phyloP scores from a whole-genome alignment of 2,113 vertebrate species.

The Anolis sagrei region DNA sequence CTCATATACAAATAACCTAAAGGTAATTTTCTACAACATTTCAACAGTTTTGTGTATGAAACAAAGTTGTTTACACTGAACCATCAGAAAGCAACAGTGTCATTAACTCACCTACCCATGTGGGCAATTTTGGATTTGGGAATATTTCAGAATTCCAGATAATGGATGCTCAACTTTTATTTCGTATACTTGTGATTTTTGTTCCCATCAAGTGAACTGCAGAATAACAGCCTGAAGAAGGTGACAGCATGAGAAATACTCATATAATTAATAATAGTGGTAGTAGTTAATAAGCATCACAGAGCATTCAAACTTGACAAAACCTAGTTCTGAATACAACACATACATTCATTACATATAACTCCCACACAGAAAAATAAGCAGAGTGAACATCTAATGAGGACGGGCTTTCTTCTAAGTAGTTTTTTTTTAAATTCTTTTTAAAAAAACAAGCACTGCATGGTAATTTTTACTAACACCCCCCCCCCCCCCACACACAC shows the following conservation, averaged over 20 bases:
- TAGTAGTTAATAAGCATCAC: conserved; percentile 1
- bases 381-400: rapidly evolving
- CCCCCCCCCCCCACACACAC: too few species aligned
- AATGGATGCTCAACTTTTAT: too few species aligned
- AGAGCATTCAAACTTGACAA: background rate
- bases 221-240: background rate
- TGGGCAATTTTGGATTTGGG: too few species aligned
- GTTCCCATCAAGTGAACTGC: background rate
- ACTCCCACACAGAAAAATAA: background rate
- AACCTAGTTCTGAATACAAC: rapidly evolving
- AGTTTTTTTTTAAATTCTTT: background rate
- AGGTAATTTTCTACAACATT: too few species aligned
- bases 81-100: too few species aligned
- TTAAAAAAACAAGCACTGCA: background rate
- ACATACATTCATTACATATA: conserved; percentile 5
- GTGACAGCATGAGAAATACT: background rate
- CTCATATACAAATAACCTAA: too few species aligned
- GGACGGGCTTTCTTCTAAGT: background rate
- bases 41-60: too few species aligned
- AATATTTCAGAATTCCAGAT: too few species aligned
- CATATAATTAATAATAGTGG: background rate
- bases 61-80: too few species aligned
- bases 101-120: too few species aligned
- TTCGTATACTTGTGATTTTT: background rate
- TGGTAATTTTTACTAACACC: background rate